Conservation (phyloP, 2,888 invertebrate genomes). For the Lochmaea capreae region DNA sequence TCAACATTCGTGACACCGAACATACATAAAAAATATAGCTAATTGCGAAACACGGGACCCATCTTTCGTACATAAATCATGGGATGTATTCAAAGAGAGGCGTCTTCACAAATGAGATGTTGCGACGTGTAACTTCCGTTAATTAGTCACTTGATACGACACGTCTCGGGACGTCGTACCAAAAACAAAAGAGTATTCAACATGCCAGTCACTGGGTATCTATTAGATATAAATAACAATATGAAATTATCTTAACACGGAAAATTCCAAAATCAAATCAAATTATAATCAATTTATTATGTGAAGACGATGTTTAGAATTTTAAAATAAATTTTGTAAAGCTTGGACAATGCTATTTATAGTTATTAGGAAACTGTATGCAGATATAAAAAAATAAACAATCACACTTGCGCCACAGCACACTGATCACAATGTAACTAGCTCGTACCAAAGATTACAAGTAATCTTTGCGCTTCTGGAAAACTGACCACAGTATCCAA, state of each 20-base stretch:
- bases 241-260: background rate
- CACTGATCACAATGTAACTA: too few species aligned
- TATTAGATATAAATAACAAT: conserved; percentile 19
- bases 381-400: too few species aligned
- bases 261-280: background rate
- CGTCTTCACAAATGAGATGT: conserved; percentile 35
- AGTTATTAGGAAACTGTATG: too few species aligned
- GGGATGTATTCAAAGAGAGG: conserved; percentile 24
- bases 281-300: too few species aligned
- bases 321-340: too few species aligned
- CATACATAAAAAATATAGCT: conserved; percentile 21
- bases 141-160: conserved; percentile 34
- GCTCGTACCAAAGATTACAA: too few species aligned
- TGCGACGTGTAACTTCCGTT: conserved; percentile 36
- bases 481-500: too few species aligned
- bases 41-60: conserved; percentile 34
- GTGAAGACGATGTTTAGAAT: too few species aligned
- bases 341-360: too few species aligned
- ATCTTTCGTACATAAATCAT: conserved; percentile 27
- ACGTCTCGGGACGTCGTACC: conserved; percentile 24
- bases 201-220: conserved; percentile 28
- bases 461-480: too few species aligned
- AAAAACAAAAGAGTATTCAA: conserved; percentile 31
- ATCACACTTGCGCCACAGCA: too few species aligned
- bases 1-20: conserved; percentile 9